These are phyloP conservation scores for Hippopotamyrus pictus DNA, from an alignment of 2,797 vertebrate species.

Conservation along the genomic window DNA sequence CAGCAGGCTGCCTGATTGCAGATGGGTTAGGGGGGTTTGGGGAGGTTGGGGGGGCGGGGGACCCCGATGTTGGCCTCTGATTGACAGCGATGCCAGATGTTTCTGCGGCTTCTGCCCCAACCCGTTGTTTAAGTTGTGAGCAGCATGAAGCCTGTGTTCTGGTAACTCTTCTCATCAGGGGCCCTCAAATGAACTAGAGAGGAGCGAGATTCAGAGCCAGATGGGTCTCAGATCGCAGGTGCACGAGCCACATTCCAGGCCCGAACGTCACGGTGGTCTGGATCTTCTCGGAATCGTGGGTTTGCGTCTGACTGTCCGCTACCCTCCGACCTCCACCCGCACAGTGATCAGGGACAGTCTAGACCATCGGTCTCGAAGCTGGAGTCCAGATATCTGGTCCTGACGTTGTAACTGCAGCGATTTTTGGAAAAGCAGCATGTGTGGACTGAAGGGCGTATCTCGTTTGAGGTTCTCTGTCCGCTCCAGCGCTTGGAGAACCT, in stretches of 20 bases:
- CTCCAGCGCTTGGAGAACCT: slow-evolving; percentile 34
- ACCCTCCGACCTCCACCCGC: not conserved
- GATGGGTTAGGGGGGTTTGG: not conserved
- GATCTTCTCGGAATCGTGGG: not conserved
- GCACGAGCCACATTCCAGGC: not conserved
- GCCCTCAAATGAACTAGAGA: slow-evolving; percentile 21
- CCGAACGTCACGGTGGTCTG: not conserved
- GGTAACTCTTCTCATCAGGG: not conserved
- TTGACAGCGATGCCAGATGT: not conserved
- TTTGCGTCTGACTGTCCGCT: not conserved
- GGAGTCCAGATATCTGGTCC: slow-evolving; percentile 42
- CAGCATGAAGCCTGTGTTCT: not conserved
- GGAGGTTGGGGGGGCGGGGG: slow-evolving; percentile 23
- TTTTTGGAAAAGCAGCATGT: slow-evolving; percentile 62
- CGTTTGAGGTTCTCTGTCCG: not conserved
- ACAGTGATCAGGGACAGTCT: slow-evolving; percentile 58
- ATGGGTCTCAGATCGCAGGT: not conserved
- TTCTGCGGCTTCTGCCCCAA: not conserved
- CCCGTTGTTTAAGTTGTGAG: not conserved
- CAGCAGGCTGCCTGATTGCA: not conserved
- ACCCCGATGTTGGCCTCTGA: not conserved
- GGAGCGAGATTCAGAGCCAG: not conserved
- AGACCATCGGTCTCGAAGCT: slow-evolving; percentile 49
- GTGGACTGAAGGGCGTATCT: slow-evolving; percentile 57
- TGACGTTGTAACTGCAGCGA: slow-evolving; percentile 40